phyloP scores from a whole-genome alignment of 2,797 vertebrate species.

The Monodelphis domestica region DNA sequence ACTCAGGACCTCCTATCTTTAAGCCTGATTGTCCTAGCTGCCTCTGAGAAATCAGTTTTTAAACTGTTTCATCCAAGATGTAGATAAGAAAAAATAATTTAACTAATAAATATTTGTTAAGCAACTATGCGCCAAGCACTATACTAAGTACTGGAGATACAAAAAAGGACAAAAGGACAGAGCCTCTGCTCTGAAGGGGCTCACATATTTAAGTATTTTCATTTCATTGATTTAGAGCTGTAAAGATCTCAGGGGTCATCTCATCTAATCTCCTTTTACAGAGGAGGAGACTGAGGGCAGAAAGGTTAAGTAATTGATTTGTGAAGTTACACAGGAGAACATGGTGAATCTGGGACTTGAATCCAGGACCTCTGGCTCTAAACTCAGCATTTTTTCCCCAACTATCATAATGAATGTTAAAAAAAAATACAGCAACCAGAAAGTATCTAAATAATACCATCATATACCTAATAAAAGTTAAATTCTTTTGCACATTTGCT shows the following conservation, averaged over 20 bases:
- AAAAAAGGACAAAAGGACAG: background rate
- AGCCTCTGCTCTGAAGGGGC: background rate
- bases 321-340: background rate
- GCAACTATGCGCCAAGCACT: background rate
- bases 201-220: background rate
- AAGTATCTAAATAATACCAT: background rate
- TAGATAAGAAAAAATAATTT: background rate
- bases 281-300: background rate
- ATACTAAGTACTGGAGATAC: background rate
- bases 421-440: background rate
- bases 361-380: background rate
- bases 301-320: background rate
- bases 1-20: too few species aligned
- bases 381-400: background rate
- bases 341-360: background rate
- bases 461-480: background rate
- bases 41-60: slow-evolving; percentile 18
- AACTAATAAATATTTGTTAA: background rate
- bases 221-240: background rate
- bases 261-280: background rate
- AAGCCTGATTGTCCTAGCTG: slow-evolving; percentile 47
- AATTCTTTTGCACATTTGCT: background rate
- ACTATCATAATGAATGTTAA: background rate
- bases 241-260: background rate
- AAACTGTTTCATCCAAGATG: slow-evolving; percentile 16